Evolutionary conservation across 2,113 vertebrate genomes (phyloP).

Genomic region (Triplophysa tibetana): DNA sequence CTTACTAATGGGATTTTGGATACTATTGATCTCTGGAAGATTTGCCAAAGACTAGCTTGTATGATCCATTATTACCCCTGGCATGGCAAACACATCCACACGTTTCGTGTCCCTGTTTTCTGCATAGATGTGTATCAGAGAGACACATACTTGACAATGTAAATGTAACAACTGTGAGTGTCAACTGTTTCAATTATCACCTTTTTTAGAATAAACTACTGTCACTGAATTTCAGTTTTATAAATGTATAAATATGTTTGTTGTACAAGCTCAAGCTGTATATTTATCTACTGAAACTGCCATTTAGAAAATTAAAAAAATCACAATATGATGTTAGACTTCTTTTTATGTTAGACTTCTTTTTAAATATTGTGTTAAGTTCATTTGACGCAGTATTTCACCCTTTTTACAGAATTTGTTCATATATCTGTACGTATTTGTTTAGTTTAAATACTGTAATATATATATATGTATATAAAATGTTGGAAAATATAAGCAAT

Average conservation of each 20-base stretch:
- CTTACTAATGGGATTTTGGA: not conserved
- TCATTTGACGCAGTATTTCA: no score
- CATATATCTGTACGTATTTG: no score
- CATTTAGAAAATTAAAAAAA: conserved; percentile 70
- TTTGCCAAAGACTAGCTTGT: conserved; percentile 49
- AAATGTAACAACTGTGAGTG: conserved; percentile 70
- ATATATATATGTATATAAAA: no score
- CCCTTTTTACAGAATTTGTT: no score
- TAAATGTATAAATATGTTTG: conserved; percentile 72
- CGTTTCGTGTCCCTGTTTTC: conserved; percentile 56
- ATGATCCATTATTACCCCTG: conserved; percentile 67
- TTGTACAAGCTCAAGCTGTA: conserved; percentile 72
- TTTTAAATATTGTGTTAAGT: not conserved
- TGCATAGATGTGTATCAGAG: conserved; percentile 55
- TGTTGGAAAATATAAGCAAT: no score
- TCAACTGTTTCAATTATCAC: conserved; percentile 69
- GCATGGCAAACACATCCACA: conserved; percentile 63
- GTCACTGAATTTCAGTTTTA: conserved; percentile 76
- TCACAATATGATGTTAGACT: conserved; percentile 15
- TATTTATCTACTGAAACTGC: conserved; percentile 75
- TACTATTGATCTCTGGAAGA: conserved; percentile 47
- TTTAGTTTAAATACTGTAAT: no score
- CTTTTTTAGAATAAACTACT: conserved; percentile 77
- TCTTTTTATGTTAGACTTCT: conserved; percentile 15
- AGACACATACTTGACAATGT: conserved; percentile 72